Evolutionary conservation across 2,888 invertebrate species (phyloP).

Genomic region (Cybosia mesomella): DNA sequence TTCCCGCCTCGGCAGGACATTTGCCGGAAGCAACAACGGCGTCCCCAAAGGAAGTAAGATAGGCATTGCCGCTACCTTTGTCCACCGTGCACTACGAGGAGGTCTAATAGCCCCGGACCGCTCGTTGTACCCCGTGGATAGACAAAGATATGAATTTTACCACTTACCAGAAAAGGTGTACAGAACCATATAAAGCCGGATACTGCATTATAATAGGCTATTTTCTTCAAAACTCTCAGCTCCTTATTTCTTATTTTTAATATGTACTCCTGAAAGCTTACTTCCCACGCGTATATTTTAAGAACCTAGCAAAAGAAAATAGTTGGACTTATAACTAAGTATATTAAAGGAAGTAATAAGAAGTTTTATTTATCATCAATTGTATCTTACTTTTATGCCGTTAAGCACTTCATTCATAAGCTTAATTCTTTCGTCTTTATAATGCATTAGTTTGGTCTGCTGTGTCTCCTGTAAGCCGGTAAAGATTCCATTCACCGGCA

Average conservation of each 20-base stretch:
- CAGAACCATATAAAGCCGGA: slow-evolving; percentile 95
- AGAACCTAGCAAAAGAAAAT: slow-evolving; percentile 76
- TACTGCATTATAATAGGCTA: slow-evolving; percentile 93
- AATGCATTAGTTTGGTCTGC: slow-evolving; percentile 93
- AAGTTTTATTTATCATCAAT: not conserved
- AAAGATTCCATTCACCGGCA: slow-evolving; percentile 93
- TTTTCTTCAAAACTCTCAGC: slow-evolving; percentile 91
- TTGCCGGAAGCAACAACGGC: too few species aligned
- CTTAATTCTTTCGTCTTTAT: slow-evolving; percentile 94
- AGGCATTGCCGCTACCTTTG: too few species aligned
- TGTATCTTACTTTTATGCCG: slow-evolving; percentile 90
- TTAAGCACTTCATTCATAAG: slow-evolving; percentile 95
- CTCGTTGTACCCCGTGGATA: not conserved
- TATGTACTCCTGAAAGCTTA: slow-evolving; percentile 93
- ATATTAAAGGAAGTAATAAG: not conserved
- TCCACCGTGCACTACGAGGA: too few species aligned
- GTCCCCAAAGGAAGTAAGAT: too few species aligned
- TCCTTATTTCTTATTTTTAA: slow-evolving; percentile 93
- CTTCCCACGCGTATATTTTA: slow-evolving; percentile 96
- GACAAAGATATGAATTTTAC: too few species aligned
- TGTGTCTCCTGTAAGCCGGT: slow-evolving; percentile 90
- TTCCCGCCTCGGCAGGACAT: too few species aligned
- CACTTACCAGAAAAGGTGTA: slow-evolving; percentile 94
- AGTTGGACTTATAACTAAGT: not conserved
- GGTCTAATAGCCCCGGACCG: too few species aligned